Percentiles rank a stretch among this genome's conserved stretches.
These are phyloP conservation scores for Folsomia candida DNA, from an alignment of 2,888 invertebrate genomes.

Conservation along the genomic window DNA sequence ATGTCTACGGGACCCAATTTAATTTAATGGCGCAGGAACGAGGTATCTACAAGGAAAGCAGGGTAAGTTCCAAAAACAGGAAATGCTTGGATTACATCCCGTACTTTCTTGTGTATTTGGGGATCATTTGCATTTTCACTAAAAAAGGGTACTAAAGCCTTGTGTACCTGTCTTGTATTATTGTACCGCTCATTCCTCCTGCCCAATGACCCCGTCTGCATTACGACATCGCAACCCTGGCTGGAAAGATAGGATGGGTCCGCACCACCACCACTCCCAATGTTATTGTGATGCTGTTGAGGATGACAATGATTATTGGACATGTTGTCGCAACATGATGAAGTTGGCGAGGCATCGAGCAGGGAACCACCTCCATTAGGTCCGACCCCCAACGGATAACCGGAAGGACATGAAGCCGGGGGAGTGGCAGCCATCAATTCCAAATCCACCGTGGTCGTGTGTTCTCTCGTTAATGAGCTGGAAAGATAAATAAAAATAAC, in stretches of 20 bases:
- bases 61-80: background rate
- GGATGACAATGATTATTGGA: background rate
- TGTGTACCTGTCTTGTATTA: slow-evolving; percentile 3
- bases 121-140: too few relatives aligned
- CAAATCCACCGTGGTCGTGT: slow-evolving; percentile 41
- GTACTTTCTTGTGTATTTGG: background rate
- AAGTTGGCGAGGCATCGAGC: slow-evolving; percentile 20
- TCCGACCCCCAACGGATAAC: slow-evolving; percentile 8
- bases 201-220: slow-evolving; percentile 27
- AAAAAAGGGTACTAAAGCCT: too few relatives aligned
- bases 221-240: slow-evolving; percentile 40
- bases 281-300: slow-evolving; percentile 12
- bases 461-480: slow-evolving; percentile 40
- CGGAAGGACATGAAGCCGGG: slow-evolving; percentile 16
- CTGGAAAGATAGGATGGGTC: slow-evolving; percentile 30
- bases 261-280: slow-evolving; percentile 7
- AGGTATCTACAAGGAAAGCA: too few relatives aligned
- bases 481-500: slow-evolving; percentile 1
- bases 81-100: too few relatives aligned
- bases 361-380: slow-evolving; percentile 5
- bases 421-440: slow-evolving; percentile 43
- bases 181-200: slow-evolving; percentile 16
- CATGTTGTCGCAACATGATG: background rate
- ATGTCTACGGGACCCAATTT: background rate
- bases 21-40: too few relatives aligned